These are phyloP conservation scores for Calephelis nemesis DNA, from an alignment of 1,140 invertebrate species.

Conservation along the genomic window DNA sequence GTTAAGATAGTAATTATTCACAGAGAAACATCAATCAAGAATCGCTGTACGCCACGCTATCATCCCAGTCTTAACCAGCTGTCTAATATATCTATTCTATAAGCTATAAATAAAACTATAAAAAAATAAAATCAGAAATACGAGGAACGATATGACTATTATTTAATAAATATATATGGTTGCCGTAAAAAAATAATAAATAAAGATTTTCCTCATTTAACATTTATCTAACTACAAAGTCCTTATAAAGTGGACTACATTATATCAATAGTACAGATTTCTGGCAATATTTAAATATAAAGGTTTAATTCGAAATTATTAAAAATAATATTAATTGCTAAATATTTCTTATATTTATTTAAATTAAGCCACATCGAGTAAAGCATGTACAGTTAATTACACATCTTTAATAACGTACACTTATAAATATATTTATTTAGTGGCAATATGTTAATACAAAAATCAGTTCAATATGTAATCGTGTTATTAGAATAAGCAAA, in stretches of 20 bases:
- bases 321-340: conserved; percentile 2
- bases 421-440: conserved; percentile 4
- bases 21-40: background rate
- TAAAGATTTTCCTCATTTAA: conserved; percentile 17
- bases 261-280: conserved; percentile 14
- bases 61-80: conserved; percentile 7
- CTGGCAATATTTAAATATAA: conserved; percentile 15
- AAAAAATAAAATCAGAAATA: conserved; percentile 16
- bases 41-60: conserved; percentile 5
- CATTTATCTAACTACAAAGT: conserved; percentile 17
- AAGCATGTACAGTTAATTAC: background rate
- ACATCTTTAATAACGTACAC: conserved; percentile 9
- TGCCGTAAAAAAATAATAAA: conserved; percentile 17
- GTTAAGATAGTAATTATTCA: no score
- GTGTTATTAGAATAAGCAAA: background rate
- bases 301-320: conserved; percentile 6
- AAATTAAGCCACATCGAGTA: conserved; percentile 13
- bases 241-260: conserved; percentile 9
- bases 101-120: conserved; percentile 14
- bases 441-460: conserved; percentile 3
- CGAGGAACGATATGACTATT: conserved; percentile 16
- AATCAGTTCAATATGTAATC: conserved; percentile 1
- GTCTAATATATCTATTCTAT: conserved; percentile 16
- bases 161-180: conserved; percentile 15
- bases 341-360: conserved; percentile 5